phyloP scores from a whole-genome alignment of 2,888 invertebrate species.

The Oscheius sp. region DNA sequence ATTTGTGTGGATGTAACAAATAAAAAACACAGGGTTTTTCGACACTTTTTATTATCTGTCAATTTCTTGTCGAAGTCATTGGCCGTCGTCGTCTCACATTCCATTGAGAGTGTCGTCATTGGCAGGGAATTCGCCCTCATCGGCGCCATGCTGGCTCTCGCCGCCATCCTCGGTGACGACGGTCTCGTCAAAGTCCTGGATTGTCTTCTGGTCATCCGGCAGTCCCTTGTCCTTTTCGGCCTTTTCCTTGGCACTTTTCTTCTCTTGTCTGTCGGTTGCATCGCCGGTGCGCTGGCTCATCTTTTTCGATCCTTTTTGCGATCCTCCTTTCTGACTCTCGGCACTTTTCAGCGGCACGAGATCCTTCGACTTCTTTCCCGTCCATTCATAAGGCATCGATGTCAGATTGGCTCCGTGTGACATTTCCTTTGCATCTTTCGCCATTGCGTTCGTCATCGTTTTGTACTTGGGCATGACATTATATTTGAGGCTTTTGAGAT shows the following conservation, averaged over 20 bases:
- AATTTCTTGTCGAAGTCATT: no score
- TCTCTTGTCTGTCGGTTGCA: no score
- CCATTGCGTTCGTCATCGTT: slow-evolving; percentile 51
- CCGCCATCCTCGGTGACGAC: slow-evolving; percentile 49
- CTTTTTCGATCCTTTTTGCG: no score
- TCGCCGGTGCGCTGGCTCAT: no score
- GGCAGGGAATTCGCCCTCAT: slow-evolving; percentile 49
- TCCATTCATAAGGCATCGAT: slow-evolving; percentile 66
- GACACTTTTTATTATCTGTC: no score
- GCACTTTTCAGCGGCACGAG: slow-evolving; percentile 6
- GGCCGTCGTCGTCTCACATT: slow-evolving; percentile 16
- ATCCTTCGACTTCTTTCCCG: slow-evolving; percentile 37
- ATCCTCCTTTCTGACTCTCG: neutral
- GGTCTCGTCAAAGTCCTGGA: slow-evolving; percentile 57
- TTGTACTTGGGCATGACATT: slow-evolving; percentile 57
- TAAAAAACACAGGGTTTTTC: no score
- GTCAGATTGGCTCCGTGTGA: no score
- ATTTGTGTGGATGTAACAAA: no score
- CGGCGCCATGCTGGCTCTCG: slow-evolving; percentile 40
- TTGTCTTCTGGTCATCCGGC: slow-evolving; percentile 41
- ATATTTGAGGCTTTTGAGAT: slow-evolving; percentile 54
- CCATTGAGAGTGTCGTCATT: slow-evolving; percentile 65
- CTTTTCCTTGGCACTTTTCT: slow-evolving; percentile 36
- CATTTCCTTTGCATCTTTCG: no score
- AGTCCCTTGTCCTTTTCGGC: slow-evolving; percentile 59